Evolutionary conservation across 1,140 invertebrate species (phyloP).

Genomic region (Lepidostoma basale): DNA sequence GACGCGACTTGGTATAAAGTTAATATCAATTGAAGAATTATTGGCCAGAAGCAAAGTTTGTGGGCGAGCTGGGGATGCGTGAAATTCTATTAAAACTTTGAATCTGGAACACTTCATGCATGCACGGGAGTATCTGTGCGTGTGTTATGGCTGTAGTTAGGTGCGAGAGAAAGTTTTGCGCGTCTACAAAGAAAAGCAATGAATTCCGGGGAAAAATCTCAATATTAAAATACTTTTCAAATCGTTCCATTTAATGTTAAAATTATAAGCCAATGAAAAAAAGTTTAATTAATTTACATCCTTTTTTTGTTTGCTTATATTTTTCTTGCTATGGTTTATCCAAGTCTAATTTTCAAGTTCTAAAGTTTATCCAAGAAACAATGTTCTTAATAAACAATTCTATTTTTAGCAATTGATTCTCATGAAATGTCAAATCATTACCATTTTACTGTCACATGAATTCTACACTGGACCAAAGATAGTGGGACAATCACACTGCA

Average conservation of each 20-base stretch:
- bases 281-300: no score
- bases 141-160: not conserved
- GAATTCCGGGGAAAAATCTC: not conserved
- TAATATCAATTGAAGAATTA: conserved; percentile 26
- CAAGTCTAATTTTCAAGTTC: no score
- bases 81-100: conserved; percentile 29
- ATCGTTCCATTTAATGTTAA: not conserved
- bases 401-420: no score
- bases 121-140: not conserved
- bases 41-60: conserved; percentile 11
- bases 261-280: no score
- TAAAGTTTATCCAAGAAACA: no score
- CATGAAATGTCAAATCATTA: no score
- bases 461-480: no score
- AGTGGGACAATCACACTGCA: no score
- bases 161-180: not conserved
- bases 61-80: conserved; percentile 1
- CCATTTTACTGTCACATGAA: no score
- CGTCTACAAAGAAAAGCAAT: not conserved
- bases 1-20: conserved; percentile 3
- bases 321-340: no score
- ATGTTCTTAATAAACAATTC: no score
- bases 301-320: no score
- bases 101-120: not conserved
- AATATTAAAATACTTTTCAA: not conserved